A percentile compares a stretch with the other conserved stretches of the same genome.
Evolutionary conservation across 2,797 vertebrate genomes (phyloP).

Genomic region (Amazona finschi): DNA sequence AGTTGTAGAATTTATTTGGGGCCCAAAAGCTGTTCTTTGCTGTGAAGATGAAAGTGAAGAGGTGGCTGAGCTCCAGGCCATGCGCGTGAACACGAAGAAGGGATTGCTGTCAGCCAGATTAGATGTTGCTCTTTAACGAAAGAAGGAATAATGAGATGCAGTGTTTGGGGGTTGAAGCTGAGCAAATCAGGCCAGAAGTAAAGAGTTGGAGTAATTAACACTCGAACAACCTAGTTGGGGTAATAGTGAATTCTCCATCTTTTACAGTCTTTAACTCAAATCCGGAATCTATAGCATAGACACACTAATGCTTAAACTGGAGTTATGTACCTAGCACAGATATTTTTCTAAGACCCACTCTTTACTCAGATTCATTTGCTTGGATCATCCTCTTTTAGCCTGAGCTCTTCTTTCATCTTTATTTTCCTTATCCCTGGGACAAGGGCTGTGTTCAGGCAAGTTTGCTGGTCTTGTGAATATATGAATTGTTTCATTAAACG

Average conservation of each 20-base stretch:
- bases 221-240: background rate
- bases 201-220: background rate
- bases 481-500: conserved; percentile 33
- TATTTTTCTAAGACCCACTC: background rate
- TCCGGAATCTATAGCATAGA: background rate
- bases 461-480: conserved; percentile 22
- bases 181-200: background rate
- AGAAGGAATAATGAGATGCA: background rate
- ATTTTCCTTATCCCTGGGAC: background rate
- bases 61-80: background rate
- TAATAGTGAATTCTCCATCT: background rate
- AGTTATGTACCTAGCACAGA: background rate
- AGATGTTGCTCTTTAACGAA: background rate
- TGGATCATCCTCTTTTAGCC: background rate
- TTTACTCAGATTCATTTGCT: background rate
- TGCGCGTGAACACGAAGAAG: background rate
- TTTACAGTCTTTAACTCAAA: background rate
- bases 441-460: background rate
- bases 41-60: background rate
- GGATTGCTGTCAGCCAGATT: background rate
- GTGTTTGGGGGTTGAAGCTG: background rate
- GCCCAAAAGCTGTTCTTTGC: background rate
- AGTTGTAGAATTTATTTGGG: background rate
- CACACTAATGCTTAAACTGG: background rate
- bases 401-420: conserved; percentile 24